Conservation (phyloP, 1,140 invertebrate genomes). For the Drosophila arawakana region DNA sequence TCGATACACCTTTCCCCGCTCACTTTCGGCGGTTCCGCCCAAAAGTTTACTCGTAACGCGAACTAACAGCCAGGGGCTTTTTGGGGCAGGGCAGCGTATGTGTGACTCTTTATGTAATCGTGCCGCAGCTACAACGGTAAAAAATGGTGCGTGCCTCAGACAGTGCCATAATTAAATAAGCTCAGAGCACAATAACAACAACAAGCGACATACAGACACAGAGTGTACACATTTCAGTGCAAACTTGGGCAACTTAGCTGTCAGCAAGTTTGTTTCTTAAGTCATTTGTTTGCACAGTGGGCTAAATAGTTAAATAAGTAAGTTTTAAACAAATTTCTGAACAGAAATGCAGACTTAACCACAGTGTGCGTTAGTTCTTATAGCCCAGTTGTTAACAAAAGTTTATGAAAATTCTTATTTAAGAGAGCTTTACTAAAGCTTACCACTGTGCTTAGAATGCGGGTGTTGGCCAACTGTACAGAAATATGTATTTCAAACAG, state of each 20-base stretch:
- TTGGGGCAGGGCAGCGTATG: slow-evolving; percentile 28
- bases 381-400: too few species aligned
- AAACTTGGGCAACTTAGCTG: slow-evolving; percentile 55
- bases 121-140: slow-evolving; percentile 16
- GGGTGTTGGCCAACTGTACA: slow-evolving; percentile 21
- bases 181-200: slow-evolving; percentile 28
- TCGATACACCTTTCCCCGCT: slow-evolving; percentile 1
- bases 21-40: slow-evolving; percentile 37
- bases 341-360: background rate
- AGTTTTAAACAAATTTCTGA: background rate
- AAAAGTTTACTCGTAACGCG: slow-evolving; percentile 4
- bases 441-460: slow-evolving; percentile 26
- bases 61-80: slow-evolving; percentile 26
- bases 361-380: background rate
- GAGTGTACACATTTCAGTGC: slow-evolving; percentile 24
- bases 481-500: slow-evolving; percentile 19
- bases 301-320: too few species aligned
- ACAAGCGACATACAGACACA: slow-evolving; percentile 17
- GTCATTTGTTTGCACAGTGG: slow-evolving; percentile 59
- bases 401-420: too few species aligned
- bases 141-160: slow-evolving; percentile 60
- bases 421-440: too few species aligned
- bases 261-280: slow-evolving; percentile 66
- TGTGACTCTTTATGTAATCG: slow-evolving; percentile 52
- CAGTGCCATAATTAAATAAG: slow-evolving; percentile 67